phyloP scores from a whole-genome alignment of 2,888 invertebrate species.

The Drosophila prostipennis region DNA sequence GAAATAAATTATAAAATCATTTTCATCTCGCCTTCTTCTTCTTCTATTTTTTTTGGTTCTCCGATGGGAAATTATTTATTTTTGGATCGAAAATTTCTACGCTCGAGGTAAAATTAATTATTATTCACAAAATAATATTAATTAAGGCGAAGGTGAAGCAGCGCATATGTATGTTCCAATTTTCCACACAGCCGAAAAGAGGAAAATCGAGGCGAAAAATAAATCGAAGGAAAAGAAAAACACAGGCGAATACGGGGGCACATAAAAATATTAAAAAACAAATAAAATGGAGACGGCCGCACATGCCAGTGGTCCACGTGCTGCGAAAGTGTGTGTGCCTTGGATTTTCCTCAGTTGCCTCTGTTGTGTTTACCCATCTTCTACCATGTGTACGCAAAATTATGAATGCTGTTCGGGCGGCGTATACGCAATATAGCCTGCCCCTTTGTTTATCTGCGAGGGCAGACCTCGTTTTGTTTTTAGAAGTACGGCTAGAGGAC shows the following conservation, averaged over 20 bases:
- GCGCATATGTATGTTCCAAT: slow-evolving; percentile 58
- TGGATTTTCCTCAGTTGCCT: slow-evolving; percentile 46
- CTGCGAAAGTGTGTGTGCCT: slow-evolving; percentile 21
- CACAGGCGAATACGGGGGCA: slow-evolving; percentile 9
- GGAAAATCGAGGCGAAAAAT: slow-evolving; percentile 21
- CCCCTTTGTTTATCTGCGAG: slow-evolving; percentile 66
- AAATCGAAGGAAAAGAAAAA: slow-evolving; percentile 17
- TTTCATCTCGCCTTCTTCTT: slow-evolving; percentile 19
- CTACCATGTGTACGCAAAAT: slow-evolving; percentile 62
- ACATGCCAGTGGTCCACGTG: slow-evolving; percentile 58
- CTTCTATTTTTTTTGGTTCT: slow-evolving; percentile 19
- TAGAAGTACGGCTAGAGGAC: slow-evolving; percentile 49
- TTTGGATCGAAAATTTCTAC: slow-evolving; percentile 32
- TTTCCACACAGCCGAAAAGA: slow-evolving; percentile 33
- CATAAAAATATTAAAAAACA: slow-evolving; percentile 48
- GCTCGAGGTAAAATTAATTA: slow-evolving; percentile 65
- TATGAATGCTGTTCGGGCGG: slow-evolving; percentile 65
- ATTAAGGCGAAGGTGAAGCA: slow-evolving; percentile 77
- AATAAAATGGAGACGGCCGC: slow-evolving; percentile 36
- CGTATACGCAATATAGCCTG: slow-evolving; percentile 72
- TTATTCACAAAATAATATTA: slow-evolving; percentile 71
- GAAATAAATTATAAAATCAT: slow-evolving; percentile 36
- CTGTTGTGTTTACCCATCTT: slow-evolving; percentile 69
- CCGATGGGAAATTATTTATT: slow-evolving; percentile 37
- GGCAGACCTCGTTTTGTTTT: slow-evolving; percentile 55